A percentile compares a stretch with the other conserved stretches of the same genome.
Conservation (phyloP, 1,140 invertebrate genomes). For the Scaptomyza pallida region DNA sequence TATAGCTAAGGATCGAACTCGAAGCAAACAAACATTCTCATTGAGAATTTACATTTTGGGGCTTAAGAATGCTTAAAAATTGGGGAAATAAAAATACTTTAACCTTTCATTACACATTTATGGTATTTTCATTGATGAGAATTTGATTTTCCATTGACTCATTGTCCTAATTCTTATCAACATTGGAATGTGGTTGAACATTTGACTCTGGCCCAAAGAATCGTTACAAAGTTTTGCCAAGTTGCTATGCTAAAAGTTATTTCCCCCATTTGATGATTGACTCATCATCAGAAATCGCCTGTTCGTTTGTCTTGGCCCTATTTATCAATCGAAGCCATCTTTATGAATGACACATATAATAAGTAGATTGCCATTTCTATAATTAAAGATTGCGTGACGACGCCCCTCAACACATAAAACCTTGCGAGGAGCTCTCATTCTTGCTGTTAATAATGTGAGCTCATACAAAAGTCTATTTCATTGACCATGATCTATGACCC, state of each 20-base stretch:
- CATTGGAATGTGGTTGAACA: constrained; percentile 16
- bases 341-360: constrained; percentile 44
- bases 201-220: constrained; percentile 9
- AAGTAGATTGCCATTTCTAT: constrained; percentile 32
- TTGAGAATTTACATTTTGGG: too few species aligned
- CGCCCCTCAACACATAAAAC: constrained; percentile 14
- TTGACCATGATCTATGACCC: constrained; percentile 36
- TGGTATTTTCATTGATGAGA: neutral
- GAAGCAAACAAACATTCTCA: too few species aligned
- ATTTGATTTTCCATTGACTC: constrained; percentile 16
- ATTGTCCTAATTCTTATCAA: constrained; percentile 1
- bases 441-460: neutral
- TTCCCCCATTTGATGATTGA: constrained; percentile 18
- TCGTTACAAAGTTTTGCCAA: constrained; percentile 15
- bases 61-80: neutral
- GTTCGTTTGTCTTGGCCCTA: neutral
- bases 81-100: too few species aligned
- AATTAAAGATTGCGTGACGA: constrained; percentile 36
- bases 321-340: constrained; percentile 28
- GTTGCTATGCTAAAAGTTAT: constrained; percentile 7
- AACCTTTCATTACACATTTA: neutral
- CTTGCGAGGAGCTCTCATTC: neutral
- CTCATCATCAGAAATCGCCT: constrained; percentile 13
- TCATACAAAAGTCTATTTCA: neutral
- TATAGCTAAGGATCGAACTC: too few species aligned